Evolutionary conservation across 2,797 vertebrate species (phyloP).

Genomic region (Helarctos malayanus): DNA sequence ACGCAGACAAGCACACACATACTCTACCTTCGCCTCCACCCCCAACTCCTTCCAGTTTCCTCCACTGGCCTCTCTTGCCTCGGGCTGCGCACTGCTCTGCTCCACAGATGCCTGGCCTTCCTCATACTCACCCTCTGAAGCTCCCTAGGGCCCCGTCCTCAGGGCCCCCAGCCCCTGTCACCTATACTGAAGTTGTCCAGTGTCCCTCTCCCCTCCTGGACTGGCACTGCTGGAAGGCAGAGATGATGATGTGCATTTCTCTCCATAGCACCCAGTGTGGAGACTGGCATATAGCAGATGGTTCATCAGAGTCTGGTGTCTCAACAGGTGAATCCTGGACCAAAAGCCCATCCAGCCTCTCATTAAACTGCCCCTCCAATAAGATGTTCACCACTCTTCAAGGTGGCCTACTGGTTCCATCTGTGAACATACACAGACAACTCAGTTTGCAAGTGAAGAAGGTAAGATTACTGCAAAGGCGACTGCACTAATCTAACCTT

Average conservation of each 20-base stretch:
- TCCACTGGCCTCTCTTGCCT: background rate
- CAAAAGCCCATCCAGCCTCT: slow-evolving; percentile 3
- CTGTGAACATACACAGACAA: background rate
- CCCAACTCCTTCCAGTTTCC: background rate
- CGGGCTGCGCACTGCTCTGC: background rate
- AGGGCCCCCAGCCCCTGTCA: background rate
- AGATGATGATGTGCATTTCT: background rate
- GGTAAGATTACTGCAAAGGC: background rate
- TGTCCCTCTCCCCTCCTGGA: background rate
- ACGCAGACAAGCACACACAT: rapidly evolving
- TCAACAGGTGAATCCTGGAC: background rate
- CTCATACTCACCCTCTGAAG: background rate
- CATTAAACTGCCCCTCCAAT: background rate
- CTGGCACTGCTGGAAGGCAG: background rate
- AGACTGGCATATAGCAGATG: background rate
- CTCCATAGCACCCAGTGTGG: background rate
- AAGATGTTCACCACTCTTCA: background rate
- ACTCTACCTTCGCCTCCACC: background rate
- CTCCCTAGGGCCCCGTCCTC: background rate
- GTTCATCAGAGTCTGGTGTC: background rate
- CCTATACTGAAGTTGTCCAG: background rate
- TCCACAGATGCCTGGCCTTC: background rate
- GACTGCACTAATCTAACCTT: background rate
- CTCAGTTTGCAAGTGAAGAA: background rate
- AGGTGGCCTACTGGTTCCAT: background rate